Evolutionary conservation across 1,140 invertebrate species (phyloP).

Genomic region (Piezodorus guildinii): DNA sequence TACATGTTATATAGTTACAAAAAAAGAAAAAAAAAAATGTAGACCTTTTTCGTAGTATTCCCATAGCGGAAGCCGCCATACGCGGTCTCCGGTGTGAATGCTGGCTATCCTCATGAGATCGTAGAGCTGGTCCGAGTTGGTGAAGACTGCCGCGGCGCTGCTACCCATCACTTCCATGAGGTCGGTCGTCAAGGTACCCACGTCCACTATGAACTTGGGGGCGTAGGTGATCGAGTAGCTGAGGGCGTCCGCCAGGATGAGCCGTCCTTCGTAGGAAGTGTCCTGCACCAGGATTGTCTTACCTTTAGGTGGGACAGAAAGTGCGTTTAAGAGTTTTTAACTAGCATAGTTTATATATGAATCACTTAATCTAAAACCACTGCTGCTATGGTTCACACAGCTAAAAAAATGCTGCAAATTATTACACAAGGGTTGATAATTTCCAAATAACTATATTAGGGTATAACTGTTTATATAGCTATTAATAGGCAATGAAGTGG

Average conservation of each 20-base stretch:
- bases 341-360: background rate
- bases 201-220: slow-evolving; percentile 45
- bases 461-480: no score
- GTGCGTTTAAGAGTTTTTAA: background rate
- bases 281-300: slow-evolving; percentile 53
- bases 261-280: slow-evolving; percentile 53
- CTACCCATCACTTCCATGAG: slow-evolving; percentile 43
- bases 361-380: background rate
- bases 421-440: no score
- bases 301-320: background rate
- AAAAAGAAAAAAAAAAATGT: no score
- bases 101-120: slow-evolving; percentile 40
- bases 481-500: no score
- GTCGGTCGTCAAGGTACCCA: slow-evolving; percentile 50
- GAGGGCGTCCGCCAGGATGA: slow-evolving; percentile 51
- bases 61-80: slow-evolving; percentile 54
- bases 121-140: slow-evolving; percentile 41
- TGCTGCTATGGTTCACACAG: no score
- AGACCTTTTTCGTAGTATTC: slow-evolving; percentile 37
- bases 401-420: no score
- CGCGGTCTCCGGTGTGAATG: slow-evolving; percentile 45
- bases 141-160: slow-evolving; percentile 43
- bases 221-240: slow-evolving; percentile 47
- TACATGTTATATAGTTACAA: no score
- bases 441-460: no score